Conservation (phyloP, 1,140 invertebrate species). For the Dolichoris vasculosae region DNA sequence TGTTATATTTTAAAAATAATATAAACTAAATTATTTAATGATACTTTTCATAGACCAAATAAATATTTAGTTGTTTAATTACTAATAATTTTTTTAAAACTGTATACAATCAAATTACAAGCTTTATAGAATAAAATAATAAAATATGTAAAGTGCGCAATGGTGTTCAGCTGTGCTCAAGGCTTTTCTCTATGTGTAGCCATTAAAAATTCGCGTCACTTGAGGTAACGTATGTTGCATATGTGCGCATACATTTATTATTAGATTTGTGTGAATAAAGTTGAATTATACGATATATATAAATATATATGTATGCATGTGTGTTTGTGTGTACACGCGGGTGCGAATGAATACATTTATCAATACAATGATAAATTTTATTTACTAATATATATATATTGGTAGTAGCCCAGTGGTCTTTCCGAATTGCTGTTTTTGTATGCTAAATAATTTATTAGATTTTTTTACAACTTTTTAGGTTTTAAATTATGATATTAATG, state of each 20-base stretch:
- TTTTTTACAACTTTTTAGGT: background rate
- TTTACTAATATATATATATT: slow-evolving; percentile 41
- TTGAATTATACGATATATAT: slow-evolving; percentile 51
- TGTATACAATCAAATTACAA: background rate
- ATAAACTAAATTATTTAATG: background rate
- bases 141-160: background rate
- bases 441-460: background rate
- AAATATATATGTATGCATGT: too few species aligned
- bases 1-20: background rate
- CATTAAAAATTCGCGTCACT: slow-evolving; percentile 25
- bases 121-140: background rate
- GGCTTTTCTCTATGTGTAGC: slow-evolving; percentile 9
- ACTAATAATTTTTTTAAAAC: background rate
- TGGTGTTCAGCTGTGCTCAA: slow-evolving; percentile 41
- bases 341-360: slow-evolving; percentile 51
- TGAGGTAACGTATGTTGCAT: slow-evolving; percentile 52
- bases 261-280: slow-evolving; percentile 42
- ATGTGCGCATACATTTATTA: slow-evolving; percentile 57
- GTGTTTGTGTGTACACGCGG: too few species aligned
- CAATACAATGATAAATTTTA: slow-evolving; percentile 50
- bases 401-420: slow-evolving; percentile 48
- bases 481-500: slow-evolving; percentile 13
- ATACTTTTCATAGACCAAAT: background rate
- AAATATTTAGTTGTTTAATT: background rate
- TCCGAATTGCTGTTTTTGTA: slow-evolving; percentile 30